Conservation (phyloP, 2,113 vertebrate genomes). For the Microcebus murinus region DNA sequence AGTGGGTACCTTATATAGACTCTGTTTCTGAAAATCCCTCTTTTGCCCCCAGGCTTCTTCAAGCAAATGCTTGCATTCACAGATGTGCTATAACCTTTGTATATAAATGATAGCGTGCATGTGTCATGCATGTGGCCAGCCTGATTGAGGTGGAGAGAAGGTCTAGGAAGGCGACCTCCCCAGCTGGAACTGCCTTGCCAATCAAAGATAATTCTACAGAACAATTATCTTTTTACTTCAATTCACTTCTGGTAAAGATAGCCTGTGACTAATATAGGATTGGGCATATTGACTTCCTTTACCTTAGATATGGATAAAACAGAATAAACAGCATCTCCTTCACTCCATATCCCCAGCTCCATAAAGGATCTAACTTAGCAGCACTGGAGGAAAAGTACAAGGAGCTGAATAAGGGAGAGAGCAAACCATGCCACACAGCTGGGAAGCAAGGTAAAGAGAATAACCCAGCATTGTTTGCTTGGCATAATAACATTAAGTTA, state of each 20-base stretch:
- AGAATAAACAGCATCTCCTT: neutral
- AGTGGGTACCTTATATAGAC: neutral
- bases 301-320: neutral
- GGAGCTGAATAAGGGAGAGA: neutral
- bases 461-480: neutral
- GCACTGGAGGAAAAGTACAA: neutral
- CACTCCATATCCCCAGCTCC: neutral
- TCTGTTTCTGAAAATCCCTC: neutral
- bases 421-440: neutral
- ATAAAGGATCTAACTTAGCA: neutral
- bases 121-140: neutral
- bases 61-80: neutral
- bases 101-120: neutral
- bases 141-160: neutral
- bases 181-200: neutral
- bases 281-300: neutral
- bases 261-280: neutral
- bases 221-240: slow-evolving; percentile 1
- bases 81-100: neutral
- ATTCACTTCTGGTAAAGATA: slow-evolving; percentile 34
- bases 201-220: slow-evolving; percentile 6
- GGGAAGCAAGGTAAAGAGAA: neutral
- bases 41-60: neutral
- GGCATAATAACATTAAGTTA: neutral
- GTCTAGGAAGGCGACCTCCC: neutral